Percentiles rank a stretch among this genome's conserved stretches.
Conservation (phyloP, 2,888 invertebrate genomes). For the Ametastegia equiseti region DNA sequence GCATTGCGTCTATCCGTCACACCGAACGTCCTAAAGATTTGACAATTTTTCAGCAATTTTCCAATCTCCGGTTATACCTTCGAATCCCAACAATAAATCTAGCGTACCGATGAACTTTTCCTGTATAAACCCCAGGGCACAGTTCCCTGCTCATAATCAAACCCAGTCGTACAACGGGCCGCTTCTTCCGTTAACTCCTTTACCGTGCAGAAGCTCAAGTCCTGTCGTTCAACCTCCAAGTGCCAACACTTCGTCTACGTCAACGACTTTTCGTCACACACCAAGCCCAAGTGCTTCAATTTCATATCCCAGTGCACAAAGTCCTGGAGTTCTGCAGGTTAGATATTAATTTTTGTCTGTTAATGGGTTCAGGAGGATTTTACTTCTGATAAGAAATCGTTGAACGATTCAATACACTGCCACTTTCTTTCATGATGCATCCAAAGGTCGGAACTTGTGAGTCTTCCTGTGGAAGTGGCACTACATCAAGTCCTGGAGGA, state of each 20-base stretch:
- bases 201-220: conserved; percentile 70
- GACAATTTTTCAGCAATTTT: conserved; percentile 79
- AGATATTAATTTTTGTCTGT: not conserved
- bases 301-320: conserved; percentile 68
- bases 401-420: not conserved
- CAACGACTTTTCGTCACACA: conserved; percentile 70
- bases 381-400: not conserved
- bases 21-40: conserved; percentile 54
- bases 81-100: conserved; percentile 61
- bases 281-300: conserved; percentile 70
- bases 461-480: conserved; percentile 73
- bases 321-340: conserved; percentile 71
- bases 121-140: conserved; percentile 74
- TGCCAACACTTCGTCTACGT: conserved; percentile 62
- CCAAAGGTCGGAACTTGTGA: conserved; percentile 72
- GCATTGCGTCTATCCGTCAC: not conserved
- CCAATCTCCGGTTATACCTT: conserved; percentile 79
- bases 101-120: conserved; percentile 56
- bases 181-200: conserved; percentile 76
- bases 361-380: not conserved
- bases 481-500: conserved; percentile 72
- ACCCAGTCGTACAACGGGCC: conserved; percentile 77
- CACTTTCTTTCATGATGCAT: not conserved
- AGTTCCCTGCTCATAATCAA: conserved; percentile 76
- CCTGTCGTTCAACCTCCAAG: conserved; percentile 64